Percentiles rank a stretch among this genome's conserved stretches.
These are phyloP conservation scores for Siphlonurus alternatus DNA, from an alignment of 2,888 invertebrate genomes.

Conservation along the genomic window DNA sequence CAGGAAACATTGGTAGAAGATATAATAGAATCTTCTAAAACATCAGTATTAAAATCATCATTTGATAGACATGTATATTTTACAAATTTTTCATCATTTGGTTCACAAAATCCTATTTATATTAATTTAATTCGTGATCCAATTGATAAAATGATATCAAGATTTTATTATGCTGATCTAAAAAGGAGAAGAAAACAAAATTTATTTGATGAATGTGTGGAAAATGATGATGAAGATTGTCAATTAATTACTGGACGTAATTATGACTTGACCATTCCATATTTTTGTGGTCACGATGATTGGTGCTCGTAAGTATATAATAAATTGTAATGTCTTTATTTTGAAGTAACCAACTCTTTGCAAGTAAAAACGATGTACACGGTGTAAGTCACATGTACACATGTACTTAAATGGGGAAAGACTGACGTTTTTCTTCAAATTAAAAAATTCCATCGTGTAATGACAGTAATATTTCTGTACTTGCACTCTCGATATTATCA, in stretches of 20 bases:
- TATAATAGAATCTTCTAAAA: too few species aligned
- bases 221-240: slow-evolving; percentile 27
- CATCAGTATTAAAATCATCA: too few species aligned
- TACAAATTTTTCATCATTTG: slow-evolving; percentile 39
- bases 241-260: slow-evolving; percentile 22
- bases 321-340: neutral
- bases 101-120: slow-evolving; percentile 37
- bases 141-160: slow-evolving; percentile 33
- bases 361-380: neutral
- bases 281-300: slow-evolving; percentile 43
- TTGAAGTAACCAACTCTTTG: neutral
- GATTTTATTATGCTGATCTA: slow-evolving; percentile 21
- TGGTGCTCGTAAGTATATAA: slow-evolving; percentile 40
- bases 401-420: neutral
- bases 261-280: slow-evolving; percentile 36
- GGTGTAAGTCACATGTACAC: neutral
- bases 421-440: neutral
- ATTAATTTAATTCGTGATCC: slow-evolving; percentile 43
- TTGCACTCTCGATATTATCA: too few species aligned
- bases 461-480: too few species aligned
- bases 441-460: too few species aligned
- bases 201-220: slow-evolving; percentile 25
- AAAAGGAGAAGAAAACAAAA: slow-evolving; percentile 6
- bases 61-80: slow-evolving; percentile 42
- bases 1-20: too few species aligned